Conservation (phyloP, 2,888 invertebrate species). For the Pammene aurita region DNA sequence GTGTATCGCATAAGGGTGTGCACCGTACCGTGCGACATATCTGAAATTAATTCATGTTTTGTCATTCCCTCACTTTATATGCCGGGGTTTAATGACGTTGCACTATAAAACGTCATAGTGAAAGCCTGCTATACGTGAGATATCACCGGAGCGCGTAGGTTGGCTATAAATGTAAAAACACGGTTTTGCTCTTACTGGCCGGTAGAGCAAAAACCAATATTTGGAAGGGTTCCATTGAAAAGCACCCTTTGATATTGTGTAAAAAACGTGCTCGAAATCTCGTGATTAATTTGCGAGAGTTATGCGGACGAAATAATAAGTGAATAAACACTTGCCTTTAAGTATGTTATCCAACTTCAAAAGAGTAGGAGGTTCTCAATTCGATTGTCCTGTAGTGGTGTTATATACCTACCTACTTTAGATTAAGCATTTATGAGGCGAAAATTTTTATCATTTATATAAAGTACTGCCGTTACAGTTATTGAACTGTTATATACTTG, state of each 20-base stretch:
- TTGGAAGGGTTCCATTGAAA: conserved; percentile 78
- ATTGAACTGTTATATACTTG: too few species aligned
- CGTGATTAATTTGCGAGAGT: conserved; percentile 74
- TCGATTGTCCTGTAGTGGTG: too few species aligned
- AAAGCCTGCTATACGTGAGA: conserved; percentile 68
- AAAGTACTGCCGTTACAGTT: too few species aligned
- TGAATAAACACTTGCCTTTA: conserved; percentile 19
- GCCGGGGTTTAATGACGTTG: conserved; percentile 76
- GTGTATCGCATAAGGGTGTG: conserved; percentile 57
- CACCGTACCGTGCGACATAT: conserved; percentile 80
- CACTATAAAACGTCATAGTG: conserved; percentile 75
- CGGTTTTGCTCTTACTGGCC: conserved; percentile 81
- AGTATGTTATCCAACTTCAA: neutral
- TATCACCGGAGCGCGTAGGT: conserved; percentile 69
- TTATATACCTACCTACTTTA: too few species aligned
- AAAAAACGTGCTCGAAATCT: conserved; percentile 73
- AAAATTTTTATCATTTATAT: too few species aligned
- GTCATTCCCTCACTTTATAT: conserved; percentile 82
- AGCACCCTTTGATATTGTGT: conserved; percentile 69
- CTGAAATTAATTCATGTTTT: conserved; percentile 83
- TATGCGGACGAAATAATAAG: conserved; percentile 48
- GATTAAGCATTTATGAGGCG: too few species aligned
- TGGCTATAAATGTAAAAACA: conserved; percentile 76
- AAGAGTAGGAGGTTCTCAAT: too few species aligned
- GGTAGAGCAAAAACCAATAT: conserved; percentile 80